These are phyloP conservation scores for Tursiops truncatus DNA, from an alignment of 2,113 vertebrate species.

Conservation along the genomic window DNA sequence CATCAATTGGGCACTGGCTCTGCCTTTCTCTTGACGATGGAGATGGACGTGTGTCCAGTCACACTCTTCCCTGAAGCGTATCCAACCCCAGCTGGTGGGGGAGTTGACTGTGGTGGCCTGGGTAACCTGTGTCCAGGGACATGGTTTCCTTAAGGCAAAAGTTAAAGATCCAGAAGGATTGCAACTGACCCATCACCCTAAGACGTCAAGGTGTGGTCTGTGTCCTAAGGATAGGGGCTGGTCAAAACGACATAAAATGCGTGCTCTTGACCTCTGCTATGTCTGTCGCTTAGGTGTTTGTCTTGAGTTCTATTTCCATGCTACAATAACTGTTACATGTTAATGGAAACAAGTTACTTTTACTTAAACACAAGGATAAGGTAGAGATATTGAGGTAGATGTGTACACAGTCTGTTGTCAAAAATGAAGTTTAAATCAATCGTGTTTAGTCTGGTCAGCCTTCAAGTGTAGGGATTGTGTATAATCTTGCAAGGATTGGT, in stretches of 20 bases:
- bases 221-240: accelerated
- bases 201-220: no score
- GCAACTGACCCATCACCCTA: no score
- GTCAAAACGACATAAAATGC: accelerated
- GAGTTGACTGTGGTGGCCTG: accelerated
- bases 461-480: accelerated
- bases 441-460: not conserved
- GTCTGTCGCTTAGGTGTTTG: accelerated
- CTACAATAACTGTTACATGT: not conserved
- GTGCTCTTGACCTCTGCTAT: accelerated
- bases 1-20: accelerated
- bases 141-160: not conserved
- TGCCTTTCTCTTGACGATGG: accelerated
- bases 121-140: not conserved
- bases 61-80: accelerated
- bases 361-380: not conserved
- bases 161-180: not conserved
- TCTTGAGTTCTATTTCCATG: not conserved
- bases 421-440: not conserved
- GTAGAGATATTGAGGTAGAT: not conserved
- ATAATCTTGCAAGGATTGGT: accelerated
- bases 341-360: not conserved
- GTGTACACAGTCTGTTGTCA: not conserved
- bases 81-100: no score
- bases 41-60: accelerated